These are phyloP conservation scores for Ephydatia muelleri DNA, from an alignment of 37 sponge, comb jelly and placozoan genomes.

Conservation along the genomic window DNA sequence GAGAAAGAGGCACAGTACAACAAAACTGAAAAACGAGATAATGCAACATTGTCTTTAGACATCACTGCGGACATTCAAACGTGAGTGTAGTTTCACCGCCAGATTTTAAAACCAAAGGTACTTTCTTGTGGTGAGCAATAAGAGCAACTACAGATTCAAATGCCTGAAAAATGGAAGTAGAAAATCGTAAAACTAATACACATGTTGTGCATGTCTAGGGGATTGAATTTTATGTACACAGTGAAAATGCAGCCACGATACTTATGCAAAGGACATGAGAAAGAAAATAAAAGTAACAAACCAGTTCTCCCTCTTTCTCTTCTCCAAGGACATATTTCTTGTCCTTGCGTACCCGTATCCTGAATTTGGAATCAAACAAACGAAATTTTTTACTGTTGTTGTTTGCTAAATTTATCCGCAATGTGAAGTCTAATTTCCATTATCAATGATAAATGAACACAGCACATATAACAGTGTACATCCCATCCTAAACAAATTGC, in stretches of 20 bases:
- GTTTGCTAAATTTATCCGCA: too few species aligned
- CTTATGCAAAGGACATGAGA: background rate
- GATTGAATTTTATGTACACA: too few species aligned
- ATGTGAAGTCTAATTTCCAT: too few species aligned
- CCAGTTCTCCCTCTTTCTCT: conserved; percentile 62
- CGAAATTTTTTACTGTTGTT: background rate
- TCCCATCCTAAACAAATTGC: too few species aligned
- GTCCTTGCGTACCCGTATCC: conserved; percentile 59
- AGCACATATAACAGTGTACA: too few species aligned
- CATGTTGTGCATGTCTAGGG: too few species aligned
- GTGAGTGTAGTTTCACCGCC: conserved; percentile 62
- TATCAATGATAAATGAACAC: too few species aligned
- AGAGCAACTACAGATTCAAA: conserved; percentile 58
- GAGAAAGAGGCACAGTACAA: background rate
- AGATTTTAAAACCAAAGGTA: conserved; percentile 67
- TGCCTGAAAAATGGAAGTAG: conserved; percentile 32
- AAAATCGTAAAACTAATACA: too few species aligned
- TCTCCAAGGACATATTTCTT: conserved; percentile 74
- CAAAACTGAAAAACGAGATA: background rate
- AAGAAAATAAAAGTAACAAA: background rate
- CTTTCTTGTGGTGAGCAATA: conserved; percentile 48
- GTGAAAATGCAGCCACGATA: too few species aligned
- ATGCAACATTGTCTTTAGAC: background rate
- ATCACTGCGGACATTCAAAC: conserved; percentile 54
- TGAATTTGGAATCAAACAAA: background rate